Percentiles rank a stretch among this genome's conserved stretches.
phyloP scores from a whole-genome alignment of 1,140 invertebrate genomes.

The Teleogryllus occipitalis region DNA sequence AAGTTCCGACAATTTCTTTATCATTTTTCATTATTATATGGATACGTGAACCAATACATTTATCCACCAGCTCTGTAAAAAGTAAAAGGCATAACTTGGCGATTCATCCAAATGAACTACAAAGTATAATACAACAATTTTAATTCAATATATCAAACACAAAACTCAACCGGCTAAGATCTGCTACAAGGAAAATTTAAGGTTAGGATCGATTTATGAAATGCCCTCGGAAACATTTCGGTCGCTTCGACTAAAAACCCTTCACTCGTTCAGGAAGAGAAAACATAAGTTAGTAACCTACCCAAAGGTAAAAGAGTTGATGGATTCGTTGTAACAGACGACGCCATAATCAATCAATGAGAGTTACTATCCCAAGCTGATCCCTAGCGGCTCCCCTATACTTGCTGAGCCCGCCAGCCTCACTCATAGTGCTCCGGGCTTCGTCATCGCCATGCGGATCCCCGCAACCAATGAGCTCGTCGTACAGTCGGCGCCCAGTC shows the following conservation, averaged over 20 bases:
- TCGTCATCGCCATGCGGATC: background rate
- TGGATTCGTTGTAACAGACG: slow-evolving; percentile 47
- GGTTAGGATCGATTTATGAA: slow-evolving; percentile 1
- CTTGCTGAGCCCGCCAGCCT: no score
- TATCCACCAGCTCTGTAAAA: slow-evolving; percentile 90
- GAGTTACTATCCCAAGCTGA: no score
- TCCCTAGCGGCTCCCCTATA: no score
- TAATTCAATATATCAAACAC: background rate
- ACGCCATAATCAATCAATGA: slow-evolving; percentile 27
- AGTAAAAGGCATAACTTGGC: slow-evolving; percentile 10
- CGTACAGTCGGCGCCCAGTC: background rate
- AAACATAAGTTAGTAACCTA: slow-evolving; percentile 29
- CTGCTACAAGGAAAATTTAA: background rate
- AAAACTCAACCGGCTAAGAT: background rate
- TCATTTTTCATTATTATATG: slow-evolving; percentile 99
- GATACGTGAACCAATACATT: slow-evolving; percentile 98
- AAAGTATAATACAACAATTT: background rate
- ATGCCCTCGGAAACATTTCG: background rate
- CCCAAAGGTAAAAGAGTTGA: slow-evolving; percentile 63
- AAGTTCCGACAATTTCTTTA: slow-evolving; percentile 96
- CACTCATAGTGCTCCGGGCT: no score
- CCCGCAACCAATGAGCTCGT: background rate
- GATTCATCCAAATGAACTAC: background rate
- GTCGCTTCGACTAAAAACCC: background rate
- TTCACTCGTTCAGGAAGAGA: background rate